Evolutionary conservation across 2,797 vertebrate genomes (phyloP), one percentile per base, ranked within the genome.

Genomic region (Coregonus ussuriensis): DNA sequence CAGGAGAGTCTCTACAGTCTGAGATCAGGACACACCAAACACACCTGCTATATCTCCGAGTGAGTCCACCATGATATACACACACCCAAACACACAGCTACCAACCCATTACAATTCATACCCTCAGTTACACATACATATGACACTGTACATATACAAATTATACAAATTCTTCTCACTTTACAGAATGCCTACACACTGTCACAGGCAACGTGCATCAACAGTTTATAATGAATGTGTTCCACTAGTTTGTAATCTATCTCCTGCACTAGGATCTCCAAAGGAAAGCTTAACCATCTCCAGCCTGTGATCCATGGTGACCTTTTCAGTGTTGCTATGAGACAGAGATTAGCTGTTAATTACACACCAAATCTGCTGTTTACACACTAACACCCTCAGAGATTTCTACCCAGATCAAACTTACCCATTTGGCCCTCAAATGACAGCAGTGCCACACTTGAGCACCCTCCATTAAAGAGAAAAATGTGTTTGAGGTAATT

Each of bases 361-460:
- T 83, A 82, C 53, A 83, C 25, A 72, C 73, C 74, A 80, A 52
- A 79, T 77, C 66, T 66, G 51, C 51, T 16, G 25, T 74, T 74
- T 79, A 74, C 74, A 79, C 65, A 75, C 74, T 56, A 52, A 75
- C 70, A 37, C 86, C 81, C 68, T 52, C 41, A 18, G 14, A 76
- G 21, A 68, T 25, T 63, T n/a, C 21, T 51, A 63, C 51, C n/a
- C 35, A 74, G 85, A 83, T 73, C 74, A 87, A 81, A 93, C 92
- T 93, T 93, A 93, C 92, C 91, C 83, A 88, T 83, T 37, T 83
- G 73, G 82, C 90, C 84, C 84, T 88, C 87, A 85, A 90, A 84
- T 74, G 83, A 84, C 78, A 87, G 85, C 77, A 81, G 85, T 74
- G 79, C 59, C 87, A 85, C 81, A 82, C 75, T 81, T 82, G 82